These are phyloP conservation scores for Drosophila seguyi DNA, from an alignment of 1,140 invertebrate genomes.

Conservation along the genomic window DNA sequence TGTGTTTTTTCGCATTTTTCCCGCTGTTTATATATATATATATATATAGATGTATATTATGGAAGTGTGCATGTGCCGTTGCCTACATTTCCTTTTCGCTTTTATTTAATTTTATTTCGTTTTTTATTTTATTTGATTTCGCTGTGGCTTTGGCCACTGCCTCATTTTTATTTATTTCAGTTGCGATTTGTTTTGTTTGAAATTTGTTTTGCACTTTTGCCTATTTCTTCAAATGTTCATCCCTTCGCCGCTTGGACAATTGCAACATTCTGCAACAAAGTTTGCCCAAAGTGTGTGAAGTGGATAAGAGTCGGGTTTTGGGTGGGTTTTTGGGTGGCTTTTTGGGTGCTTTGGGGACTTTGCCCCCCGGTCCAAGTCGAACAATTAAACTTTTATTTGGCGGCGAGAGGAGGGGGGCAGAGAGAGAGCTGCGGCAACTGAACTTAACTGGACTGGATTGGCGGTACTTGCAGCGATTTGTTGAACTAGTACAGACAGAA, in stretches of 20 bases:
- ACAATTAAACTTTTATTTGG: conserved; percentile 67
- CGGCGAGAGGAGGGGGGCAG: neutral
- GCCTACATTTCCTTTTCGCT: conserved; percentile 5
- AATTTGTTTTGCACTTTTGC: conserved; percentile 36
- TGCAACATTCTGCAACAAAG: conserved; percentile 37
- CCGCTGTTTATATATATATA: conserved; percentile 3
- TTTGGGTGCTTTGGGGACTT: conserved; percentile 16
- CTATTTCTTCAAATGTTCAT: conserved; percentile 54
- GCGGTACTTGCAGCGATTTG: conserved; percentile 48
- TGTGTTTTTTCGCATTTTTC: conserved; percentile 17
- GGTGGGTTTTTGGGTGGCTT: neutral
- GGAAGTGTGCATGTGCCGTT: neutral
- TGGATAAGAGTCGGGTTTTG: conserved; percentile 1
- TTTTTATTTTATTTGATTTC: conserved; percentile 42
- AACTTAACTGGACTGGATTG: conserved; percentile 30
- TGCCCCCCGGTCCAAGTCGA: conserved; percentile 46
- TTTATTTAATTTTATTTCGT: conserved; percentile 30
- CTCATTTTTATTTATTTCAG: conserved; percentile 37
- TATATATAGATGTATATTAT: neutral
- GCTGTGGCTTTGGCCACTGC: conserved; percentile 8
- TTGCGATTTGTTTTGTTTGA: conserved; percentile 37
- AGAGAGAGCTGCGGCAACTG: neutral
- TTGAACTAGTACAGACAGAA: conserved; percentile 7
- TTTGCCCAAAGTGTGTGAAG: conserved; percentile 57
- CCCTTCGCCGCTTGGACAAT: conserved; percentile 21